Evolutionary conservation across 2,113 vertebrate species (phyloP), one percentile per base, ranked within the genome.

Genomic region (Archilochus colubris): DNA sequence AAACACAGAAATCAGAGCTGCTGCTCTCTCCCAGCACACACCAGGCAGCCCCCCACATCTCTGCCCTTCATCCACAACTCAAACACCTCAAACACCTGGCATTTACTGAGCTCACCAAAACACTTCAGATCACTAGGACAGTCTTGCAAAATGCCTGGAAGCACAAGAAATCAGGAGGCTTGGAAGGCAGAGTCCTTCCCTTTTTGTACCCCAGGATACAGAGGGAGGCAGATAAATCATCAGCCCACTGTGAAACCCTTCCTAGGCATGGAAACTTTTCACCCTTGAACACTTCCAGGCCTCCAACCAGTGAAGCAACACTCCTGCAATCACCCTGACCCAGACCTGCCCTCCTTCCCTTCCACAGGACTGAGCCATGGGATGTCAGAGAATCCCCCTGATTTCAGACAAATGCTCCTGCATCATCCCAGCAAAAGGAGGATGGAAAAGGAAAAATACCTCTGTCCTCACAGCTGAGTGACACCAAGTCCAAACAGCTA

Each of bases 241-340:
- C 46, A 25, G 38, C 8, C 6, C 21, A 7, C 14, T 21, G 59
- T 38, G 30, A 17, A 19, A 18, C 9, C 17, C 20, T 58, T 3
- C 30, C 44, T 19, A 46, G 46, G n/a, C 1, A 27, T 3, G 3
- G 55, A 25, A 58, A 72, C 16, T 8, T 24, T 28, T 43, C 40
- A 20, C 50, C 7, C 54, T 16, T 14, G 48, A 48, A 54, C 54
- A 31, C 36, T 9, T 31, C 33, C 9, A 36, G 55, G 30, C 55
- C 62, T 40, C 10, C 1, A 7, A 25, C 3, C 57, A 46, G 28
- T 2, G 0, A 19, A 21, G 12, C 16, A 8, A 28, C 1, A 0
- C 50, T 31, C 48, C 13, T 36, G 72, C 38, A 22, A 10, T 27
- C 12, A 8, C 51, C 30, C 38, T 51, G n/a, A 48, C 13, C 30